Evolutionary conservation across 2,888 invertebrate species (phyloP).

Genomic region (Drosophila helvetica): DNA sequence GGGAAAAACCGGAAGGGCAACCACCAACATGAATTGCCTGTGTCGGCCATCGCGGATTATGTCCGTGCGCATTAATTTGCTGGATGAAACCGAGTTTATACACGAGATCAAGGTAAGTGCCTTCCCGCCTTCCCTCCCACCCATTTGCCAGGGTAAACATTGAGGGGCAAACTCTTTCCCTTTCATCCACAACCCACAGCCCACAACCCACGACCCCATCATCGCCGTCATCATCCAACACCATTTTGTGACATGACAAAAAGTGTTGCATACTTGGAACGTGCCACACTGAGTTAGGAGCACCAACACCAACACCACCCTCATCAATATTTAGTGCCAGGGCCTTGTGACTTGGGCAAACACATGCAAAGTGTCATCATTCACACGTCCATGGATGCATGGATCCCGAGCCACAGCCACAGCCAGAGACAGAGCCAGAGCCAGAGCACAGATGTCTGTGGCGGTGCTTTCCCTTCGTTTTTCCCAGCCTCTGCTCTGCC

Average conservation of each 20-base stretch:
- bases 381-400: slow-evolving; percentile 69
- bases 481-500: slow-evolving; percentile 15
- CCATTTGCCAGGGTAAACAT: slow-evolving; percentile 50
- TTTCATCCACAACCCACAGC: slow-evolving; percentile 17
- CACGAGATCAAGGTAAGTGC: slow-evolving; percentile 93
- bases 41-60: slow-evolving; percentile 84
- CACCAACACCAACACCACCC: slow-evolving; percentile 41
- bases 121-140: slow-evolving; percentile 16
- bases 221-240: slow-evolving; percentile 2
- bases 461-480: slow-evolving; percentile 9
- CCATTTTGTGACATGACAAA: slow-evolving; percentile 61
- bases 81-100: slow-evolving; percentile 94
- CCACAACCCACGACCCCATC: slow-evolving; percentile 5
- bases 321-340: slow-evolving; percentile 78
- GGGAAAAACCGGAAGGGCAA: slow-evolving; percentile 16
- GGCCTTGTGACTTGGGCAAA: slow-evolving; percentile 73
- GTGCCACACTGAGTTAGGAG: slow-evolving; percentile 49
- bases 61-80: slow-evolving; percentile 90
- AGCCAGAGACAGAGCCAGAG: too few species aligned
- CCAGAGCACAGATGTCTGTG: not conserved
- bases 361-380: slow-evolving; percentile 80
- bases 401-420: not conserved
- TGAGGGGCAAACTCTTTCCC: slow-evolving; percentile 43
- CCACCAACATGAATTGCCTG: slow-evolving; percentile 83
- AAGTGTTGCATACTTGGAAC: slow-evolving; percentile 77